phyloP scores from a whole-genome alignment of 2,888 invertebrate species.

The Agrenia bidenticulata region DNA sequence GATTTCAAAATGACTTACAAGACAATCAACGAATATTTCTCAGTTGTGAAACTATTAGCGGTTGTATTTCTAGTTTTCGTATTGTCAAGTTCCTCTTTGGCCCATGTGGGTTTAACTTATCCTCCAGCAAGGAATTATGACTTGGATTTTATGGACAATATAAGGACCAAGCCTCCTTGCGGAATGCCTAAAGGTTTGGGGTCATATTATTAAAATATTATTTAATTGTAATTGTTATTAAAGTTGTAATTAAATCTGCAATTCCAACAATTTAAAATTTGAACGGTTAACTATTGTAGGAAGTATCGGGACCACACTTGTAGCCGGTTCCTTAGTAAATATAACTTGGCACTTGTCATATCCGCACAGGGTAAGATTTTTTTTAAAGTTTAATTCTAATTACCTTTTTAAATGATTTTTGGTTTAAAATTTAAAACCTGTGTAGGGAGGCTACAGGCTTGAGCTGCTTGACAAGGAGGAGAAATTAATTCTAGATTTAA shows the following conservation, averaged over 20 bases:
- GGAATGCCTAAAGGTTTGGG: constrained; percentile 97
- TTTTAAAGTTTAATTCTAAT: neutral
- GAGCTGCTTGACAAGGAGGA: constrained; percentile 82
- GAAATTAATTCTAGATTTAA: constrained; percentile 76
- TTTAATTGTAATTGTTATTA: too few relatives aligned
- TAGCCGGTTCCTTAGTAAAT: constrained; percentile 80
- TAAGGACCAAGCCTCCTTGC: constrained; percentile 85
- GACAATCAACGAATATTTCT: too few relatives aligned
- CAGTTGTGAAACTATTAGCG: too few relatives aligned
- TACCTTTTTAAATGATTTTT: neutral
- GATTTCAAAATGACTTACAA: too few relatives aligned
- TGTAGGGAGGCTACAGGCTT: constrained; percentile 86
- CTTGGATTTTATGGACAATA: constrained; percentile 88
- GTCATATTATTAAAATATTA: constrained; percentile 58
- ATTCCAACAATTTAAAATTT: neutral
- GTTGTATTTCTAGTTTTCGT: too few relatives aligned
- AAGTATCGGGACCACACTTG: constrained; percentile 66
- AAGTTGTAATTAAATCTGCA: neutral
- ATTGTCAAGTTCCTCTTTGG: constrained; percentile 50
- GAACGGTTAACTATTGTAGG: constrained; percentile 18
- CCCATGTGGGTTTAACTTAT: constrained; percentile 83
- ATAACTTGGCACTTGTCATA: constrained; percentile 93
- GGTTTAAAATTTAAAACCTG: constrained; percentile 50
- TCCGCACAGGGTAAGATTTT: constrained; percentile 72
- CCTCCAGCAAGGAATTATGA: constrained; percentile 86